Percentiles rank a stretch among this genome's conserved stretches.
These are phyloP conservation scores for Sthenelais limicola DNA, from an alignment of 2,888 invertebrate species.

Conservation along the genomic window DNA sequence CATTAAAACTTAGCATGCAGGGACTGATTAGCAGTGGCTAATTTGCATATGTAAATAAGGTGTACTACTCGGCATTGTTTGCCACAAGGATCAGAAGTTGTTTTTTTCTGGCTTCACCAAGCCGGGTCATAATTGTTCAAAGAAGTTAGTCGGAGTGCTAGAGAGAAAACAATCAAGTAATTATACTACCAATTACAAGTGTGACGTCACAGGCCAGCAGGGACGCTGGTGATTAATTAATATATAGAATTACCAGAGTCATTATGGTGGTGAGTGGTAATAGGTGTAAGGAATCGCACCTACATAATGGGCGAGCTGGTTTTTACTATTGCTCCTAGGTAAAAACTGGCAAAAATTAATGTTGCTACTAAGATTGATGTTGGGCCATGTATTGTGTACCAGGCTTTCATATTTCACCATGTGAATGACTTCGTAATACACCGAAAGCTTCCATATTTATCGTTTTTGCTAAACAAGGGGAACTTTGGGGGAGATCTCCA, in stretches of 20 bases:
- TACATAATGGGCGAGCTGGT: no score
- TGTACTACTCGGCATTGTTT: constrained; percentile 2
- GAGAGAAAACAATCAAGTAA: constrained; percentile 21
- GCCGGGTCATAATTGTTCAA: constrained; percentile 27
- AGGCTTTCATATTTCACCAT: no score
- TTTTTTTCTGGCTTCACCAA: background rate
- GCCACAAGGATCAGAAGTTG: constrained; percentile 33
- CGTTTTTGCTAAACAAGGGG: no score
- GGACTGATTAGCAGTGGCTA: constrained; percentile 32
- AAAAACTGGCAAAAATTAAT: no score
- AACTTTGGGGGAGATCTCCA: no score
- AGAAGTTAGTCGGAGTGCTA: constrained; percentile 20
- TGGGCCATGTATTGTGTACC: no score
- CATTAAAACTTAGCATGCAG: constrained; percentile 13
- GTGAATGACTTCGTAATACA: no score
- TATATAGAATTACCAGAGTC: constrained; percentile 34
- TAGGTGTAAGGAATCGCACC: no score
- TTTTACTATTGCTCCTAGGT: no score
- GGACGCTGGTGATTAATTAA: constrained; percentile 30
- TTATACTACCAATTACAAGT: constrained; percentile 32
- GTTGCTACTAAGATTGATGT: no score
- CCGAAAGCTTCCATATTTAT: no score
- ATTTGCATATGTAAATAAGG: constrained; percentile 37
- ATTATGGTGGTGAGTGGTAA: no score
- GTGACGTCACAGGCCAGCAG: constrained; percentile 12